Percentiles rank a stretch among this genome's conserved stretches.
Conservation (phyloP, 2,888 invertebrate genomes). For the Amorpha juglandis region DNA sequence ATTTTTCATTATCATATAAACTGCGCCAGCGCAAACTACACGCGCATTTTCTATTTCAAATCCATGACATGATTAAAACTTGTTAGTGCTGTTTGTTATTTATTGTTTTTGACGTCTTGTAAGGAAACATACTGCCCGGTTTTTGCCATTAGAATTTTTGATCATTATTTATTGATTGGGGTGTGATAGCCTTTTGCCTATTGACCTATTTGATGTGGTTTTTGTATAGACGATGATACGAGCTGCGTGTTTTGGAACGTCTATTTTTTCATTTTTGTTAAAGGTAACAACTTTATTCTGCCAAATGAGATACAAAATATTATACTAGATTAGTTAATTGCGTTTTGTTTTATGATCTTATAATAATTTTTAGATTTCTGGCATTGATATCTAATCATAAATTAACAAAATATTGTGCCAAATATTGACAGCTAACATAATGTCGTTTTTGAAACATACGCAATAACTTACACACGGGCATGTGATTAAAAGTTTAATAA, state of each 20-base stretch:
- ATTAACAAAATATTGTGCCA: too few species aligned
- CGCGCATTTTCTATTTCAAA: background rate
- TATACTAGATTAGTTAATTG: too few species aligned
- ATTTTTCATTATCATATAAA: background rate
- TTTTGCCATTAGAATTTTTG: slow-evolving; percentile 42
- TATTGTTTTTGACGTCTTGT: slow-evolving; percentile 34
- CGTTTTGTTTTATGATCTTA: too few species aligned
- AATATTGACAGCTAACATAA: too few species aligned
- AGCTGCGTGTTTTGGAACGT: slow-evolving; percentile 27
- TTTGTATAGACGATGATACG: background rate
- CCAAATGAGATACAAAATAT: background rate
- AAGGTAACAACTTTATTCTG: background rate
- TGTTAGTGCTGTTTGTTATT: slow-evolving; percentile 31
- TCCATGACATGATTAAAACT: slow-evolving; percentile 36
- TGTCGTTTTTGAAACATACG: too few species aligned
- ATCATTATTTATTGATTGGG: slow-evolving; percentile 3
- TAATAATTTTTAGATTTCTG: too few species aligned
- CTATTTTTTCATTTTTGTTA: background rate
- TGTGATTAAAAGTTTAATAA: too few species aligned
- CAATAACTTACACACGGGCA: too few species aligned
- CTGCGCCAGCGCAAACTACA: background rate
- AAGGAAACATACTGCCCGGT: slow-evolving; percentile 52
- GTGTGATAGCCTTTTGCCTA: slow-evolving; percentile 1
- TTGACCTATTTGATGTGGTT: slow-evolving; percentile 9
- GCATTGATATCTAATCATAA: too few species aligned